Evolutionary conservation across 2,113 vertebrate species (phyloP), one percentile per base, ranked within the genome.

Genomic region (Zosterops hypoxanthus): DNA sequence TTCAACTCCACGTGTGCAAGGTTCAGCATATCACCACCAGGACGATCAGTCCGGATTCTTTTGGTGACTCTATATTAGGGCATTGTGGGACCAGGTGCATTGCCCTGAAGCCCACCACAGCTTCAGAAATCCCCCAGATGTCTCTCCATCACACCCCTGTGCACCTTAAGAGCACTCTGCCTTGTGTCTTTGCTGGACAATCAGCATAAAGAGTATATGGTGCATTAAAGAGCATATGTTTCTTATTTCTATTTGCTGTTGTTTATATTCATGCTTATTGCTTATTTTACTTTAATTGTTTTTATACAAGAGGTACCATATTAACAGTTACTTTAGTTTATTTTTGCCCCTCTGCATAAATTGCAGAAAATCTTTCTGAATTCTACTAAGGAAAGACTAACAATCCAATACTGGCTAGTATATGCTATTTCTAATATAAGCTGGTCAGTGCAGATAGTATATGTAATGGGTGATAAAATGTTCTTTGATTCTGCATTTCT

Each of bases 401-500:
- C 24, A 47, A 61, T 23, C 7, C 47, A 81, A 8, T 81, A 63
- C 75, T 88, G 91, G 29, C 34, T 64, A 75, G 33, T 55, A 78
- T 19, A 2, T 39, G 13, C 18, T 86, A 21, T 63, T 95, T 90
- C 65, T 64, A 25, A 52, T 71, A n/a, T 1, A 78, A 18, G 26
- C 49, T 68, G 34, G 36, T 94, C n/a, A 68, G 20, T 2, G 0
- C 28, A 86, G 69, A 71, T 34, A 56, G 6, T 39, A 4, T 49
- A 29, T 46, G 10, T n/a, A 79, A 36, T 10, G 10, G 31, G 17
- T 75, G 31, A 57, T 11, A 26, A 61, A 86, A 70, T 76, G 26
- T 66, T 75, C 53, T 83, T 80, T 80, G 55, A 55, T 70, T 91
- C 53, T 80, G 8, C 8, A 23, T 82, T 96, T 89, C 82, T 80